Evolutionary conservation across 1,140 invertebrate genomes (phyloP).

Genomic region (Pseudoatta argentina): DNA sequence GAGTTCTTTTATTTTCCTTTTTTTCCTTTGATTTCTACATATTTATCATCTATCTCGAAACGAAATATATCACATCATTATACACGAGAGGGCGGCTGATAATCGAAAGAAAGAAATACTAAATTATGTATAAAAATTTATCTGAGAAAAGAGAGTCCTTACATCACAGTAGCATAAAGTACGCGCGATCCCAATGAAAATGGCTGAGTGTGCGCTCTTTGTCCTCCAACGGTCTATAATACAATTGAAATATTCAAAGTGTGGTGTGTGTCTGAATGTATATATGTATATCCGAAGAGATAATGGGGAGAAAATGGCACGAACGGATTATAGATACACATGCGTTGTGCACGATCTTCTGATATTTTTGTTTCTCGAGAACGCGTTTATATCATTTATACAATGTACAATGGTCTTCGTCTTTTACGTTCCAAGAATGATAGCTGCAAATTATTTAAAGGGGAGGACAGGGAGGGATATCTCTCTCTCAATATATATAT

Average conservation of each 20-base stretch:
- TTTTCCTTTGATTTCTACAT: slow-evolving; percentile 70
- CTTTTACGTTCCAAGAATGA: slow-evolving; percentile 79
- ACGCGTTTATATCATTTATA: slow-evolving; percentile 83
- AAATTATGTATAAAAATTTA: slow-evolving; percentile 49
- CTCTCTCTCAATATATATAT: slow-evolving; percentile 24
- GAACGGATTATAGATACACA: slow-evolving; percentile 76
- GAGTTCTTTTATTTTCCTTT: slow-evolving; percentile 57
- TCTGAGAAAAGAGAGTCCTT: neutral
- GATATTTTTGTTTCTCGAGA: slow-evolving; percentile 71
- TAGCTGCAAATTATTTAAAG: slow-evolving; percentile 72
- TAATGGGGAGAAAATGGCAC: slow-evolving; percentile 52
- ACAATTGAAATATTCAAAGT: slow-evolving; percentile 69
- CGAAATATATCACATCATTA: slow-evolving; percentile 79
- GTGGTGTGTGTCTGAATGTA: slow-evolving; percentile 33
- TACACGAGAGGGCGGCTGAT: slow-evolving; percentile 72
- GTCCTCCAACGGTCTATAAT: slow-evolving; percentile 68
- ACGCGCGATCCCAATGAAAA: slow-evolving; percentile 62
- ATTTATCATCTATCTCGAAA: slow-evolving; percentile 81
- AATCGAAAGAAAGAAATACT: neutral
- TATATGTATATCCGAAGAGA: slow-evolving; percentile 45
- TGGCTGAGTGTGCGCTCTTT: slow-evolving; percentile 65
- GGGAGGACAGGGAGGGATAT: slow-evolving; percentile 7
- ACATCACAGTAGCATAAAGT: neutral
- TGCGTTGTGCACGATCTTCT: slow-evolving; percentile 78
- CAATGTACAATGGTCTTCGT: slow-evolving; percentile 84